These are phyloP conservation scores for Xestia c-nigrum DNA, from an alignment of 2,888 invertebrate species.

Conservation along the genomic window DNA sequence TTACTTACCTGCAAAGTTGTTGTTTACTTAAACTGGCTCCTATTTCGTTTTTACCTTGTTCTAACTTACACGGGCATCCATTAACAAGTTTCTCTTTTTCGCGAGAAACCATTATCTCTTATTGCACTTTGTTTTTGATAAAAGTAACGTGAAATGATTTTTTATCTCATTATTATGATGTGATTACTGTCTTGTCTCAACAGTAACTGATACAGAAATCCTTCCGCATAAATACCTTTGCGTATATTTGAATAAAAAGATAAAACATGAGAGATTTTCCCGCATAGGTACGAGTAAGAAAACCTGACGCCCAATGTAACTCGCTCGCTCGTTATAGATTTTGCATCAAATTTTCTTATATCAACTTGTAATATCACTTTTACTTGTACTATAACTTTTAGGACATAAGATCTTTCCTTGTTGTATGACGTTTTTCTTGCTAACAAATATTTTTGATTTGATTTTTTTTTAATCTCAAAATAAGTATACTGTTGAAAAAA, in stretches of 20 bases:
- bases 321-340: background rate
- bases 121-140: conserved; percentile 11
- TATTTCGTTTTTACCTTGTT: conserved; percentile 44
- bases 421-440: too few relatives aligned
- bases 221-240: conserved; percentile 53
- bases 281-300: background rate
- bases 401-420: too few relatives aligned
- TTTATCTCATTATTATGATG: conserved; percentile 49
- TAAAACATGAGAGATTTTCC: conserved; percentile 53
- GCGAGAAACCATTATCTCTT: conserved; percentile 42
- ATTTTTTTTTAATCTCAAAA: too few relatives aligned
- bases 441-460: too few relatives aligned
- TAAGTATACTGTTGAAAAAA: background rate
- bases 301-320: conserved; percentile 21
- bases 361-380: background rate
- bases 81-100: conserved; percentile 50
- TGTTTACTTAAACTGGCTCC: conserved; percentile 13
- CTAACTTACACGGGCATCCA: conserved; percentile 24
- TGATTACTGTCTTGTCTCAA: conserved; percentile 51
- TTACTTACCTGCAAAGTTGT: conserved; percentile 53
- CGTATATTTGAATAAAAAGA: conserved; percentile 62
- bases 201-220: conserved; percentile 57
- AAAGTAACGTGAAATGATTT: conserved; percentile 9
- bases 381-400: too few relatives aligned
- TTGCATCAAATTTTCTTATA: background rate